These are phyloP conservation scores for Crocidura indochinensis DNA, from an alignment of 2,797 vertebrate species.

Conservation along the genomic window DNA sequence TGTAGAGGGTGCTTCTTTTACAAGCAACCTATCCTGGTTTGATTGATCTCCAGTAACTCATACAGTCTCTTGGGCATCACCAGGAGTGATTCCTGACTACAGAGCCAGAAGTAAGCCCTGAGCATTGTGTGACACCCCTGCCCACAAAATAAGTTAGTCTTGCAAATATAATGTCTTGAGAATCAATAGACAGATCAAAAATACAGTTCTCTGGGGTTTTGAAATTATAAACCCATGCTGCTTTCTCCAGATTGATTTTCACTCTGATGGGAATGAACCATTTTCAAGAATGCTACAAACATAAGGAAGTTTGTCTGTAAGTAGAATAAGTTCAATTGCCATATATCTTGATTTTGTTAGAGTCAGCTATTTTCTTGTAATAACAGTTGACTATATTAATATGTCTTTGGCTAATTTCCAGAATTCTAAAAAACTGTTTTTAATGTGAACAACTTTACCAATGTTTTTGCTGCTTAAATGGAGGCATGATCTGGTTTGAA, in stretches of 20 bases:
- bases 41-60: too few species aligned
- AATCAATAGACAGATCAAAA: neutral
- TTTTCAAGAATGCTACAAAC: constrained; percentile 21
- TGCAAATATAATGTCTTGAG: neutral
- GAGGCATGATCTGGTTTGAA: neutral
- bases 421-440: constrained; percentile 5
- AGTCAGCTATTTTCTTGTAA: constrained; percentile 8
- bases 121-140: too few species aligned
- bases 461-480: neutral
- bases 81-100: too few species aligned
- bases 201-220: neutral
- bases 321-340: neutral
- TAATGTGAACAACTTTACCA: neutral
- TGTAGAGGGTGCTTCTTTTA: too few species aligned
- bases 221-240: neutral
- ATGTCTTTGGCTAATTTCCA: constrained; percentile 17
- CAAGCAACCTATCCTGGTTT: too few species aligned
- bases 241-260: neutral
- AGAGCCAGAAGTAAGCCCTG: too few species aligned
- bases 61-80: too few species aligned
- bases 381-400: neutral
- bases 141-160: neutral
- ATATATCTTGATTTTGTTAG: neutral
- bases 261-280: neutral
- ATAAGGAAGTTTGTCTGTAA: neutral